Evolutionary conservation across 2,888 invertebrate species (phyloP).

Genomic region (Diachrysia chrysitis): DNA sequence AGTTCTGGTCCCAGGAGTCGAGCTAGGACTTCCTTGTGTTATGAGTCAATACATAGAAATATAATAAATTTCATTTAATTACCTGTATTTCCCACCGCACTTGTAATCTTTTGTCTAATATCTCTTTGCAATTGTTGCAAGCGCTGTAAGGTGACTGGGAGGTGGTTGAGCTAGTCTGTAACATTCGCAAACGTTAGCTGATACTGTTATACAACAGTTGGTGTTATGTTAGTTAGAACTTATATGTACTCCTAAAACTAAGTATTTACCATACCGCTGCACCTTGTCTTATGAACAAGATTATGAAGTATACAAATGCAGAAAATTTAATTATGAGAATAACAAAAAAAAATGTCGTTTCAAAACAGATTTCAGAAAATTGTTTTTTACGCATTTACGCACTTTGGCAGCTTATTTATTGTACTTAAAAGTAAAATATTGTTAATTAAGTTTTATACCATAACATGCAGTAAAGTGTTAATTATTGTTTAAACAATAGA

Average conservation of each 20-base stretch:
- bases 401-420: too few species aligned
- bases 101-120: slow-evolving; percentile 94
- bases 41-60: neutral
- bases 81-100: slow-evolving; percentile 95
- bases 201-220: neutral
- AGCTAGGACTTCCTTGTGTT: neutral
- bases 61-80: slow-evolving; percentile 41
- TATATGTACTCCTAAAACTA: too few species aligned
- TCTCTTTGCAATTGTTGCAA: slow-evolving; percentile 94
- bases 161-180: slow-evolving; percentile 94
- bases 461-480: too few species aligned
- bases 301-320: too few species aligned
- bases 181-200: slow-evolving; percentile 52
- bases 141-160: slow-evolving; percentile 89
- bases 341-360: too few species aligned
- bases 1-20: neutral
- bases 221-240: neutral
- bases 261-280: neutral
- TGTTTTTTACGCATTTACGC: too few species aligned
- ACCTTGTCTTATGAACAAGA: neutral
- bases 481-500: too few species aligned
- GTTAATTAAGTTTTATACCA: too few species aligned
- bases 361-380: too few species aligned
- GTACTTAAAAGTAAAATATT: too few species aligned
- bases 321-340: too few species aligned